Percentiles rank a stretch among this genome's conserved stretches.
These are phyloP conservation scores for Aphidius gifuensis DNA, from an alignment of 1,140 invertebrate genomes.

Conservation along the genomic window DNA sequence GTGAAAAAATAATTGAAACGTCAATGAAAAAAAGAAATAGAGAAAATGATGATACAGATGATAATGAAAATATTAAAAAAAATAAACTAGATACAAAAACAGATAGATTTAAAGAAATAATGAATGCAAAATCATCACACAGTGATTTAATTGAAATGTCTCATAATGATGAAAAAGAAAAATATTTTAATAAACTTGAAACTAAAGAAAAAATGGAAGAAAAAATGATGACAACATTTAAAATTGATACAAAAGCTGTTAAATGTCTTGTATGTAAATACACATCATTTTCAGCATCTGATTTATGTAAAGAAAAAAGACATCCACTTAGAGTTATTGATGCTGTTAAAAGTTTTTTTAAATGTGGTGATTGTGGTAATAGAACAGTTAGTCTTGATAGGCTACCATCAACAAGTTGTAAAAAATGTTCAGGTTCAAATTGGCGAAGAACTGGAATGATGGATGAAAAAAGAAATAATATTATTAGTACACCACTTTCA, in stretches of 20 bases:
- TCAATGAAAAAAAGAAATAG: conserved; percentile 50
- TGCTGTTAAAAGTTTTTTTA: conserved; percentile 85
- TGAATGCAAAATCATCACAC: conserved; percentile 77
- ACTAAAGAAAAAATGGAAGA: conserved; percentile 89
- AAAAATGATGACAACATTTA: conserved; percentile 83
- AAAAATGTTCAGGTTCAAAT: conserved; percentile 68
- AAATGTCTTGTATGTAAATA: conserved; percentile 88
- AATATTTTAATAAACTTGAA: conserved; percentile 86
- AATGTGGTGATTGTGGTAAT: conserved; percentile 82
- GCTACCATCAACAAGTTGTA: conserved; percentile 73
- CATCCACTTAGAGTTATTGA: conserved; percentile 77
- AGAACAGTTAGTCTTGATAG: conserved; percentile 75
- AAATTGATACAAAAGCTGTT: conserved; percentile 83
- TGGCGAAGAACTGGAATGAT: conserved; percentile 82
- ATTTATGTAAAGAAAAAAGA: conserved; percentile 76
- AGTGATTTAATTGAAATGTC: conserved; percentile 69
- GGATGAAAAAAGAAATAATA: conserved; percentile 63
- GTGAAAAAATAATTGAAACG: conserved; percentile 47
- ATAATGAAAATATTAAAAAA: conserved; percentile 42
- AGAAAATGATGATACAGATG: conserved; percentile 51
- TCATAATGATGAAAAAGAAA: conserved; percentile 73
- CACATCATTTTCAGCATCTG: conserved; percentile 77
- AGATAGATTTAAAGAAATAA: conserved; percentile 73
- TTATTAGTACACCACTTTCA: conserved; percentile 58
- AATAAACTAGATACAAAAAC: conserved; percentile 54